phyloP scores from a whole-genome alignment of 2,113 vertebrate genomes.

The Brienomyrus longianalis region DNA sequence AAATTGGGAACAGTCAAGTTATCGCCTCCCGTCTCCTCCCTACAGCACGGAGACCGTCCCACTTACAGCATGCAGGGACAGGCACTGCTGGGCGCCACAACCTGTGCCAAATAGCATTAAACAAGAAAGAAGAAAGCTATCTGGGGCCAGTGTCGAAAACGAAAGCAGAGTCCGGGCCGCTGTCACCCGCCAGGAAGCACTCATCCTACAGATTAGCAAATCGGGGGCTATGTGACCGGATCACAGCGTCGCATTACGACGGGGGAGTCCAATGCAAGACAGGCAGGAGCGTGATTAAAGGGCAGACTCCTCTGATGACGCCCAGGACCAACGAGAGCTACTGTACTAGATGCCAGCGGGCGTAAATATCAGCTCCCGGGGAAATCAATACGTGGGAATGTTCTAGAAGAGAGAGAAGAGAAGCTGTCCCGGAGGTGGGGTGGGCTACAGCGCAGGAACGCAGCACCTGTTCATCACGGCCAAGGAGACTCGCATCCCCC shows the following conservation, averaged over 20 bases:
- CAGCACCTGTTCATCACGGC: background rate
- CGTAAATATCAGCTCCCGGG: slow-evolving; percentile 13
- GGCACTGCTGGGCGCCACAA: background rate
- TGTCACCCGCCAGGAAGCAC: background rate
- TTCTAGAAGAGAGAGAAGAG: background rate
- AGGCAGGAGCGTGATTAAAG: background rate
- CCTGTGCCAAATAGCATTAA: background rate
- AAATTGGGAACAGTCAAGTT: background rate
- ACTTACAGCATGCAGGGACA: background rate
- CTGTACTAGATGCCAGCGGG: background rate
- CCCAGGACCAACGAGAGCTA: background rate
- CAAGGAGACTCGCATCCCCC: background rate
- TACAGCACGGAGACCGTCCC: background rate
- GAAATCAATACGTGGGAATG: slow-evolving; percentile 21
- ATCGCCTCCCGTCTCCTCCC: background rate
- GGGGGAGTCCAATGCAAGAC: background rate
- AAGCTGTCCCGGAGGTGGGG: background rate
- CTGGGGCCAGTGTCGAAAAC: background rate
- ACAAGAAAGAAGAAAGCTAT: background rate
- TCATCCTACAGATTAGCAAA: background rate
- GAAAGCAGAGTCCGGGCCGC: background rate
- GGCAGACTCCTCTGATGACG: background rate
- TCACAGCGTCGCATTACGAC: background rate
- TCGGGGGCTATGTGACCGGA: background rate
- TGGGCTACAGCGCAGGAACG: background rate